Conservation (phyloP, 2,113 vertebrate genomes). For the Thamnaconus septentrionalis region DNA sequence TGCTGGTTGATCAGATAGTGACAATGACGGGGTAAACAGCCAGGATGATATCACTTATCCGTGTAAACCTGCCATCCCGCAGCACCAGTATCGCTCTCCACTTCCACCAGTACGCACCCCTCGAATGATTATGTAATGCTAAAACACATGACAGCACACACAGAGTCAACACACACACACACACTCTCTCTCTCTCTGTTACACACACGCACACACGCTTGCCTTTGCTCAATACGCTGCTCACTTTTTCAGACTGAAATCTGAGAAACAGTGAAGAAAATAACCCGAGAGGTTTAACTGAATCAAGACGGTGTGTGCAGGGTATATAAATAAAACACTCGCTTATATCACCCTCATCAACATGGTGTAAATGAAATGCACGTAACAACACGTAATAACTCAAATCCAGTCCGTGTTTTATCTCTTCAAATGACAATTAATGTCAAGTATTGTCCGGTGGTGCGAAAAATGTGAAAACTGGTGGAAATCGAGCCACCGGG, state of each 20-base stretch:
- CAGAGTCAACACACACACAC: constrained; percentile 7
- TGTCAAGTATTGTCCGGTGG: too few relatives aligned
- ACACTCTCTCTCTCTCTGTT: too few relatives aligned
- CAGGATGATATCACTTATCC: constrained; percentile 55
- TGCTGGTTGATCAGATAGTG: constrained; percentile 65
- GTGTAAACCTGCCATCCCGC: constrained; percentile 18
- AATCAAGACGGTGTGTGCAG: constrained; percentile 10
- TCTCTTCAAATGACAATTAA: too few relatives aligned
- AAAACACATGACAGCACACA: background rate
- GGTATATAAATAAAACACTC: constrained; percentile 15
- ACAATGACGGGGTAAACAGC: constrained; percentile 68
- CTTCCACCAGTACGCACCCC: background rate
- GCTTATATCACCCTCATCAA: background rate
- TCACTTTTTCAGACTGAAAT: constrained; percentile 45
- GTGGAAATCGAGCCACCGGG: constrained; percentile 43
- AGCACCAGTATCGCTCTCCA: constrained; percentile 2
- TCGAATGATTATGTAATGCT: background rate
- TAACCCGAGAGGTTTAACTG: constrained; percentile 14
- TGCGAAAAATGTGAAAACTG: too few relatives aligned
- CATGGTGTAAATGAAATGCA: background rate
- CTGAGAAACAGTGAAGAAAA: constrained; percentile 40
- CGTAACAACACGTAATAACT: too few relatives aligned
- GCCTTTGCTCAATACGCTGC: constrained; percentile 32
- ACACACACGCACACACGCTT: background rate
- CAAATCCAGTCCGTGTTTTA: too few relatives aligned